phyloP scores from a whole-genome alignment of 2,888 invertebrate species.

The Temnothorax unifasciatus region DNA sequence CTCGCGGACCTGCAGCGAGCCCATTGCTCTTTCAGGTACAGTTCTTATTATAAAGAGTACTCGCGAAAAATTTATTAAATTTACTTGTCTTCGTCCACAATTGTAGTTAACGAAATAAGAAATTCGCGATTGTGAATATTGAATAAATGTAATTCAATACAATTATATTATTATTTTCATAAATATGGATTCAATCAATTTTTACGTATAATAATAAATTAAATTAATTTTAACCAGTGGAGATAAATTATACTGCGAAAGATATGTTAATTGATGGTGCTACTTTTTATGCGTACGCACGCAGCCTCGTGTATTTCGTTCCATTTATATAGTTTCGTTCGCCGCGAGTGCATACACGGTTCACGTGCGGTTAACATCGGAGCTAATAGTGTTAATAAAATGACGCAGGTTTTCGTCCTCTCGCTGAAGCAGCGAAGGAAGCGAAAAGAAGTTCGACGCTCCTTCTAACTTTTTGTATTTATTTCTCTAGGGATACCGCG shows the following conservation, averaged over 20 bases:
- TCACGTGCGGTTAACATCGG: conserved; percentile 36
- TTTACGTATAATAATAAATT: neutral
- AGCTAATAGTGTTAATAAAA: conserved; percentile 56
- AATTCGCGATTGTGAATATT: neutral
- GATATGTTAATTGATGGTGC: conserved; percentile 4
- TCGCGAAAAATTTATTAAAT: neutral
- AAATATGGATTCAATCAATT: neutral
- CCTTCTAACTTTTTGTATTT: conserved; percentile 11
- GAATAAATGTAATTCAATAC: neutral
- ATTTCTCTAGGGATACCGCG: conserved; percentile 32
- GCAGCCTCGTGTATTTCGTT: conserved; percentile 4
- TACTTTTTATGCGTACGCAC: neutral
- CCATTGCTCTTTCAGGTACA: conserved; percentile 18
- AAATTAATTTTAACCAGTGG: neutral
- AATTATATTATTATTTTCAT: neutral
- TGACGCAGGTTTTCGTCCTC: conserved; percentile 42
- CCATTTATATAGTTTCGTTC: conserved; percentile 34
- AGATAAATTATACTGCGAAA: neutral
- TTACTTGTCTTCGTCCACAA: too few relatives aligned
- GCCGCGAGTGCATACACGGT: neutral
- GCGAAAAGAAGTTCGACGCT: conserved; percentile 39
- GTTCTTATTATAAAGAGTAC: conserved; percentile 34
- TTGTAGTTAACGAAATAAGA: neutral
- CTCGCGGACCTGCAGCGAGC: neutral
- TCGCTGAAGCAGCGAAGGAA: neutral